phyloP scores from a whole-genome alignment of 64 coral and sea anemone species.

The Montipora cactus region DNA sequence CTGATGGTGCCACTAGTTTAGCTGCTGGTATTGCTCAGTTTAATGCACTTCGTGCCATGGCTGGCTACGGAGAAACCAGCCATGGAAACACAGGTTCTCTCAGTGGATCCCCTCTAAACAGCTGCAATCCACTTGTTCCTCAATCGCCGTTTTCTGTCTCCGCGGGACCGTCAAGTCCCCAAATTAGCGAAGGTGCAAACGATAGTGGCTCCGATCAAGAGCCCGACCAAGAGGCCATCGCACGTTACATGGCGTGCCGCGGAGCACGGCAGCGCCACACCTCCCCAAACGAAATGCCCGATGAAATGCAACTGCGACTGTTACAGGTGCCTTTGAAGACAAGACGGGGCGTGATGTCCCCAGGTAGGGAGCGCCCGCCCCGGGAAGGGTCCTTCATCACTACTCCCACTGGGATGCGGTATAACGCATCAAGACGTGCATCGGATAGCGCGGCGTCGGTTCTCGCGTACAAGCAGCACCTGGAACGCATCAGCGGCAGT shows the following conservation, averaged over 20 bases:
- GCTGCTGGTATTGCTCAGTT: constrained; percentile 96
- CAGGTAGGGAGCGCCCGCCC: constrained; percentile 75
- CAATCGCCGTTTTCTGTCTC: constrained; percentile 71
- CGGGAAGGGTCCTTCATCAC: constrained; percentile 78
- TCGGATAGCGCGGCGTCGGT: constrained; percentile 94
- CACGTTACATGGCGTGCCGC: constrained; percentile 82
- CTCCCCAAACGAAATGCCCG: constrained; percentile 87
- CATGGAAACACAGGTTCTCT: constrained; percentile 38
- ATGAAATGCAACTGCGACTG: constrained; percentile 83
- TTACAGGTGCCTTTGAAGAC: constrained; percentile 93
- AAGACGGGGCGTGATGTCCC: constrained; percentile 74
- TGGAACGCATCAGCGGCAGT: constrained; percentile 83
- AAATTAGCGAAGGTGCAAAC: constrained; percentile 88
- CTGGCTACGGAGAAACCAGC: constrained; percentile 14
- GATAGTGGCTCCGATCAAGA: constrained; percentile 99
- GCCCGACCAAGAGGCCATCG: constrained; percentile 95
- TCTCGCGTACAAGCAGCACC: constrained; percentile 95
- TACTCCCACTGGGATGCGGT: constrained; percentile 84
- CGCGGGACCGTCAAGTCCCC: constrained; percentile 86
- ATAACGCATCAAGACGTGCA: constrained; percentile 85
- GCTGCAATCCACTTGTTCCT: constrained; percentile 19
- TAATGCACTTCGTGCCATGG: constrained; percentile 83
- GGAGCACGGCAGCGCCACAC: constrained; percentile 94
- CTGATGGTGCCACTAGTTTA: constrained; percentile 92
- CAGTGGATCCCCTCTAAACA: constrained; percentile 39